Evolutionary conservation across 2,797 vertebrate species (phyloP).

Genomic region (Brachyrhaphis roseni): DNA sequence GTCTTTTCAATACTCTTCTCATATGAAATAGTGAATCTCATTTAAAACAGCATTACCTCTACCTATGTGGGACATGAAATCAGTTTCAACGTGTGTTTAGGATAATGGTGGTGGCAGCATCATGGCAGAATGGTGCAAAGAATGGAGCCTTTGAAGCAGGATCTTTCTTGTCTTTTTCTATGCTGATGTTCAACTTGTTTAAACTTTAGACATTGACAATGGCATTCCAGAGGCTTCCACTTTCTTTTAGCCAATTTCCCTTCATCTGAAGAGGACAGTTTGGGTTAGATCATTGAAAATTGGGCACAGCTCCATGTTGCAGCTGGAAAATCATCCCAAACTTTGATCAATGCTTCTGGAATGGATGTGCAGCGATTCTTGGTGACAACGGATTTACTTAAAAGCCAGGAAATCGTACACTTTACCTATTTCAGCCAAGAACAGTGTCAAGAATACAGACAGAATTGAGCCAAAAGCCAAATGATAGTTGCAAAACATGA

Average conservation of each 20-base stretch:
- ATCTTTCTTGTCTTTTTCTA: background rate
- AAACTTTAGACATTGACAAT: background rate
- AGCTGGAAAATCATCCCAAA: background rate
- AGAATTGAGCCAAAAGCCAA: background rate
- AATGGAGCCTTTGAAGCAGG: background rate
- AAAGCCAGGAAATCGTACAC: background rate
- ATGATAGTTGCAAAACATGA: background rate
- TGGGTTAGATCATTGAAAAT: background rate
- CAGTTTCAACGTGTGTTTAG: background rate
- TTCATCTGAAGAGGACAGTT: background rate
- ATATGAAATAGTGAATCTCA: background rate
- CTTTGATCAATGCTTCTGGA: background rate
- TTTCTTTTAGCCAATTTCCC: background rate
- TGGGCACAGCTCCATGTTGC: background rate
- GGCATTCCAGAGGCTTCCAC: background rate
- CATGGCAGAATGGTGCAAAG: background rate
- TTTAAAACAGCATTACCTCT: background rate
- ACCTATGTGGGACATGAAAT: background rate
- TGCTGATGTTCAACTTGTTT: background rate
- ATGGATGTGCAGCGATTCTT: background rate
- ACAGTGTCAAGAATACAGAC: background rate
- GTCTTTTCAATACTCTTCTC: background rate
- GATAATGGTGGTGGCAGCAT: background rate
- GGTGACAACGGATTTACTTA: too few relatives aligned
- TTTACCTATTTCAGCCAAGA: background rate